These are phyloP conservation scores for Rhyacophila brunnea DNA, from an alignment of 1,140 invertebrate species.

Conservation along the genomic window DNA sequence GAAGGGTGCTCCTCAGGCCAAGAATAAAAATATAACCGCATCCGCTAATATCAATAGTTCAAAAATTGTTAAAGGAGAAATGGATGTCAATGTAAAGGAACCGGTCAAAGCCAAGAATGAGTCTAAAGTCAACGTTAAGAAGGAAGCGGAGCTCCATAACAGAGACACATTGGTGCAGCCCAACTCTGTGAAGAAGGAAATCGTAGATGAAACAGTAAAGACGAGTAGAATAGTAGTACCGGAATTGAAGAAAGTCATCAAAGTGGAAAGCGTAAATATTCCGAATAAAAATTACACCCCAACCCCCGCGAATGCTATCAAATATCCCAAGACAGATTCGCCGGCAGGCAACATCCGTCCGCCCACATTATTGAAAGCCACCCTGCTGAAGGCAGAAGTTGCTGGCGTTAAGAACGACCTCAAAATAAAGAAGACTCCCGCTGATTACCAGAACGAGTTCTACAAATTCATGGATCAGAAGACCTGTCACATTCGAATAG, in stretches of 20 bases:
- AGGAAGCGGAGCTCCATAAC: neutral
- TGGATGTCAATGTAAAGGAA: neutral
- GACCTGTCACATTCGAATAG: neutral
- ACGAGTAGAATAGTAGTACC: too few relatives aligned
- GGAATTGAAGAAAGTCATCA: neutral
- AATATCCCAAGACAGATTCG: slow-evolving; percentile 30
- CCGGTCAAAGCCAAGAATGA: slow-evolving; percentile 1
- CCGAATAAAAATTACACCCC: slow-evolving; percentile 9
- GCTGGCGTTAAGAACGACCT: neutral
- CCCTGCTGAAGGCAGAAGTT: neutral
- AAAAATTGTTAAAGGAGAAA: neutral
- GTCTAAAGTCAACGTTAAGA: neutral
- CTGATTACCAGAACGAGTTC: slow-evolving; percentile 23
- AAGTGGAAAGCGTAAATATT: slow-evolving; percentile 6
- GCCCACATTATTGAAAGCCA: neutral
- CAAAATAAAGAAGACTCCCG: neutral
- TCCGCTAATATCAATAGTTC: neutral
- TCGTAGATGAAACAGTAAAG: neutral
- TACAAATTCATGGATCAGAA: slow-evolving; percentile 25
- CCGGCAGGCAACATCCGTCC: neutral
- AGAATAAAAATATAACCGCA: neutral
- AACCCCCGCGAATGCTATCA: slow-evolving; percentile 18
- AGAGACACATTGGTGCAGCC: too few relatives aligned
- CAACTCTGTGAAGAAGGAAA: neutral
- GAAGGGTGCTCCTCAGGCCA: neutral